Evolutionary conservation across 2,888 invertebrate genomes (phyloP).

Genomic region (Tupiocoris notatus): DNA sequence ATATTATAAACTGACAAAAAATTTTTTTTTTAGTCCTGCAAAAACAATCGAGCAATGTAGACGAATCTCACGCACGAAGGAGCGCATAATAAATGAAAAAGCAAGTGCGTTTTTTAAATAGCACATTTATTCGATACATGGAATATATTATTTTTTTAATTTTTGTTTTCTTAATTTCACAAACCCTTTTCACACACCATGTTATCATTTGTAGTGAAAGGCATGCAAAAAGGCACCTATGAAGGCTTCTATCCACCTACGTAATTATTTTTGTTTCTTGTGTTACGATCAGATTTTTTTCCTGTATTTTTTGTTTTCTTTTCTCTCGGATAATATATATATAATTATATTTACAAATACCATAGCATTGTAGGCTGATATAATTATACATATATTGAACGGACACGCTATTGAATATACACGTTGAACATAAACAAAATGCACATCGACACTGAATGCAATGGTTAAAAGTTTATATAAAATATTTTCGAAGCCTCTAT

Average conservation of each 20-base stretch:
- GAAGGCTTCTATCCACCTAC: constrained; percentile 50
- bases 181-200: constrained; percentile 50
- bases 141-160: constrained; percentile 46
- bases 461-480: constrained; percentile 35
- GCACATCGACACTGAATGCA: constrained; percentile 31
- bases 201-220: constrained; percentile 47
- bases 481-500: constrained; percentile 38
- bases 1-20: no score
- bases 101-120: constrained; percentile 28
- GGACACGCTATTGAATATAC: constrained; percentile 9
- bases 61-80: no score
- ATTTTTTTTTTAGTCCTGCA: no score
- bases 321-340: constrained; percentile 27
- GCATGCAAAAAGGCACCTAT: constrained; percentile 50
- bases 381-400: constrained; percentile 45
- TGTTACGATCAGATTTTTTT: constrained; percentile 17
- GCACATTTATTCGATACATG: constrained; percentile 48
- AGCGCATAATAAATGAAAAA: not conserved
- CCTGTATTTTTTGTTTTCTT: constrained; percentile 13
- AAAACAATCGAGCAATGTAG: no score
- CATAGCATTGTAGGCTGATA: constrained; percentile 30
- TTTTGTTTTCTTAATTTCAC: constrained; percentile 36
- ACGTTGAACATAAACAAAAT: constrained; percentile 40
- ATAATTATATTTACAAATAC: constrained; percentile 40
- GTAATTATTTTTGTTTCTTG: constrained; percentile 33